These are phyloP conservation scores for Camponotus vicinus DNA, from an alignment of 1,140 invertebrate genomes.

Conservation along the genomic window DNA sequence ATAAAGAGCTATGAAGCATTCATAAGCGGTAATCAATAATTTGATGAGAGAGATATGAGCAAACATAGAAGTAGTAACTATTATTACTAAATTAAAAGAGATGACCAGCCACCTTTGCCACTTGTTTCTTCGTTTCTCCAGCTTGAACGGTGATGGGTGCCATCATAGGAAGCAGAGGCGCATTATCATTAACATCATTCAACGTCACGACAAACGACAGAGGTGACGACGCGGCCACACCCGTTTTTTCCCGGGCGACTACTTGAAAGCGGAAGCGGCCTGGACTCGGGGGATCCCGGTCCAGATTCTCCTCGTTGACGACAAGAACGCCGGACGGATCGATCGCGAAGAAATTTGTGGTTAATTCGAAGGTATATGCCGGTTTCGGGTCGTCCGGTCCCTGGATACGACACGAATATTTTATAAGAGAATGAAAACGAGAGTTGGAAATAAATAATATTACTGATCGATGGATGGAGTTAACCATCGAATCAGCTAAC, in stretches of 20 bases:
- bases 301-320: slow-evolving; percentile 93
- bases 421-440: neutral
- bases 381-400: slow-evolving; percentile 90
- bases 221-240: slow-evolving; percentile 93
- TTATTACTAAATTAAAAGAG: neutral
- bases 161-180: slow-evolving; percentile 91
- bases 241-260: slow-evolving; percentile 92
- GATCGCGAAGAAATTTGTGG: slow-evolving; percentile 93
- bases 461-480: too few species aligned
- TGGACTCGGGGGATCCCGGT: slow-evolving; percentile 95
- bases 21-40: neutral
- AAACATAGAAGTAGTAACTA: neutral
- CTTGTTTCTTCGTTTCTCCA: slow-evolving; percentile 91
- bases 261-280: slow-evolving; percentile 94
- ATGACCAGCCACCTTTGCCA: slow-evolving; percentile 88
- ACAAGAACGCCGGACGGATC: slow-evolving; percentile 91
- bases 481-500: neutral
- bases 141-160: slow-evolving; percentile 93
- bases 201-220: slow-evolving; percentile 92
- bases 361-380: slow-evolving; percentile 93
- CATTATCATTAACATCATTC: slow-evolving; percentile 95
- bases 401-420: slow-evolving; percentile 79
- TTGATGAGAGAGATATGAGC: neutral
- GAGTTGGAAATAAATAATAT: too few species aligned
- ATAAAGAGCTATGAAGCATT: neutral